phyloP scores from a whole-genome alignment of 23 tunicate genomes.

The Halocynthia roretzi region DNA sequence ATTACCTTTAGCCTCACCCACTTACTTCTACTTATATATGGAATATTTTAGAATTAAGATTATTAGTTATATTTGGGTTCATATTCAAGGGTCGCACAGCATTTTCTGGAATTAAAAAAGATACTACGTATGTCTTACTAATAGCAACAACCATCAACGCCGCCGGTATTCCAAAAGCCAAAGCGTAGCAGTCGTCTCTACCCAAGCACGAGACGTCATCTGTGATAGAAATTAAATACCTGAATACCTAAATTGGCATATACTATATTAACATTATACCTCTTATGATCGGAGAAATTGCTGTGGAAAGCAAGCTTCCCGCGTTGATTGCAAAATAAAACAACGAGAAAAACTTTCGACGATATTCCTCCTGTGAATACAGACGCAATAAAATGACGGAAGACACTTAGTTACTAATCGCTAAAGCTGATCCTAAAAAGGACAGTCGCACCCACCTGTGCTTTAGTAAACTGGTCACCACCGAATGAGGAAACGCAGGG shows the following conservation, averaged over 20 bases:
- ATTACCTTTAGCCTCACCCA: too few species aligned
- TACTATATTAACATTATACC: conserved; percentile 22
- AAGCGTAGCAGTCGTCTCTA: conserved; percentile 88
- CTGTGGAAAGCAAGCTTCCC: conserved; percentile 92
- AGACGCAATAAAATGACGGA: not conserved
- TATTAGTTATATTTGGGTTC: too few species aligned
- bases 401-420: not conserved
- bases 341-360: conserved; percentile 82
- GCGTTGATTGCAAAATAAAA: conserved; percentile 99
- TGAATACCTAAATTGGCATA: not conserved
- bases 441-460: conserved; percentile 34
- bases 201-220: conserved; percentile 89
- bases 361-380: conserved; percentile 66
- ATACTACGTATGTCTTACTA: conserved; percentile 37
- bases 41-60: too few species aligned
- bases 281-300: conserved; percentile 93
- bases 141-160: conserved; percentile 94
- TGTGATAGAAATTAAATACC: not conserved
- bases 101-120: too few species aligned
- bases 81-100: too few species aligned
- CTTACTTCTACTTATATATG: too few species aligned
- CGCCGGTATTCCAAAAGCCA: conserved; percentile 97
- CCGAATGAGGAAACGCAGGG: conserved; percentile 99
- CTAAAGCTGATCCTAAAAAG: not conserved
- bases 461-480: conserved; percentile 94